Evolutionary conservation across 2,797 vertebrate species (phyloP).

Genomic region (Phylloscopus collybita): DNA sequence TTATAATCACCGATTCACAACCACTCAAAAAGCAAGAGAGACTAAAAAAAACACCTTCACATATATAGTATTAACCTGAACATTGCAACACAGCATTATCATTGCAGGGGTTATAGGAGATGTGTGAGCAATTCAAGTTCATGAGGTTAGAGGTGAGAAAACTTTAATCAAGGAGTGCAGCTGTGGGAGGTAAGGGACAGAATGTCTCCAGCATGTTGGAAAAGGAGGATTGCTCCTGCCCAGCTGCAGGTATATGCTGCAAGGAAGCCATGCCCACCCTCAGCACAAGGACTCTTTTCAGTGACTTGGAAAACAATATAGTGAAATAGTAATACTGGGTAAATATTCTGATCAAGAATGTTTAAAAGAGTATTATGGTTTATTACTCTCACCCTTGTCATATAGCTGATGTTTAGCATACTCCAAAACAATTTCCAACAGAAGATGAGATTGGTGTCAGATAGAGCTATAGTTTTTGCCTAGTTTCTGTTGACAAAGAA

Average conservation of each 20-base stretch:
- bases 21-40: neutral
- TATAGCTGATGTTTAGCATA: neutral
- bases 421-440: neutral
- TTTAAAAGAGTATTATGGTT: neutral
- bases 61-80: neutral
- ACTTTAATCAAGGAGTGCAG: neutral
- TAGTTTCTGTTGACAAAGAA: neutral
- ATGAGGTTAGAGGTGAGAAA: neutral
- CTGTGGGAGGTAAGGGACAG: neutral
- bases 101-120: neutral
- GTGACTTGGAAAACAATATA: neutral
- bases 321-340: neutral
- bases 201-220: neutral
- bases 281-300: neutral
- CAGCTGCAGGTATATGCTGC: neutral
- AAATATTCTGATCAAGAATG: neutral
- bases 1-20: neutral
- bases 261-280: rapidly evolving
- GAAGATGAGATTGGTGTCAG: neutral
- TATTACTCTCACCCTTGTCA: neutral
- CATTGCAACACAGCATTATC: neutral
- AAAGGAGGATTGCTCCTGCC: neutral
- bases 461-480: neutral
- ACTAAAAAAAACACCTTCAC: rapidly evolving
- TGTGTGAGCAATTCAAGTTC: neutral